These are phyloP conservation scores for Scortum barcoo DNA, from an alignment of 2,113 vertebrate species.

Conservation along the genomic window DNA sequence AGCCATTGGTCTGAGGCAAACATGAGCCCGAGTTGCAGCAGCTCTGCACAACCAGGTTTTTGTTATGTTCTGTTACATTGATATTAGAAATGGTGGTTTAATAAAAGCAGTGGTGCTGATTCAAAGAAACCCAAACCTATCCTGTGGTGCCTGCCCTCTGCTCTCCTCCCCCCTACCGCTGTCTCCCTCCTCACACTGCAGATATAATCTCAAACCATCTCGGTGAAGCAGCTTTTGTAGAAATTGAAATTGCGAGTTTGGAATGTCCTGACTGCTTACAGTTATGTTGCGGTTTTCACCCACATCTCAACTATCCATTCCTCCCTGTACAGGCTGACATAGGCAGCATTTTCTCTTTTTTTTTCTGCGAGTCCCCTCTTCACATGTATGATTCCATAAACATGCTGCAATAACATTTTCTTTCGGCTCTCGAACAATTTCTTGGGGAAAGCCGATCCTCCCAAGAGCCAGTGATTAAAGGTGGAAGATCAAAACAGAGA, in stretches of 20 bases:
- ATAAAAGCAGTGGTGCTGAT: slow-evolving; percentile 84
- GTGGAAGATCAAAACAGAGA: slow-evolving; percentile 98
- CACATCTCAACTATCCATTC: slow-evolving; percentile 63
- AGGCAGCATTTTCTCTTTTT: slow-evolving; percentile 79
- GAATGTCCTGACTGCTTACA: slow-evolving; percentile 93
- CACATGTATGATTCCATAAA: slow-evolving; percentile 96
- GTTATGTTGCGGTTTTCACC: slow-evolving; percentile 92
- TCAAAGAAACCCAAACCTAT: slow-evolving; percentile 85
- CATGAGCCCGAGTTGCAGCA: slow-evolving; percentile 29
- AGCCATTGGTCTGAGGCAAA: slow-evolving; percentile 51
- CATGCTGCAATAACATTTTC: slow-evolving; percentile 99
- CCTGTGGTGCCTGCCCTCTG: slow-evolving; percentile 83
- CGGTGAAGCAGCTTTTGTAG: slow-evolving; percentile 84
- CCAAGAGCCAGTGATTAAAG: slow-evolving; percentile 97
- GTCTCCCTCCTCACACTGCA: slow-evolving; percentile 85
- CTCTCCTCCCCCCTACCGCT: slow-evolving; percentile 66
- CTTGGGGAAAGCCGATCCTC: slow-evolving; percentile 96
- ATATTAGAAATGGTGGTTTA: slow-evolving; percentile 81
- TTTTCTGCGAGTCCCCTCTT: slow-evolving; percentile 74
- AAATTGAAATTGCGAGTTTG: slow-evolving; percentile 91
- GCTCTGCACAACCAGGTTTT: slow-evolving; percentile 69
- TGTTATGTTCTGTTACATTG: slow-evolving; percentile 67
- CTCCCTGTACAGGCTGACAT: slow-evolving; percentile 56
- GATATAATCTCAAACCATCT: slow-evolving; percentile 89
- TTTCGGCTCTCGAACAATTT: slow-evolving; percentile 96